Conservation (phyloP, 2,888 invertebrate genomes). For the Drosophila nr. perissopoda region DNA sequence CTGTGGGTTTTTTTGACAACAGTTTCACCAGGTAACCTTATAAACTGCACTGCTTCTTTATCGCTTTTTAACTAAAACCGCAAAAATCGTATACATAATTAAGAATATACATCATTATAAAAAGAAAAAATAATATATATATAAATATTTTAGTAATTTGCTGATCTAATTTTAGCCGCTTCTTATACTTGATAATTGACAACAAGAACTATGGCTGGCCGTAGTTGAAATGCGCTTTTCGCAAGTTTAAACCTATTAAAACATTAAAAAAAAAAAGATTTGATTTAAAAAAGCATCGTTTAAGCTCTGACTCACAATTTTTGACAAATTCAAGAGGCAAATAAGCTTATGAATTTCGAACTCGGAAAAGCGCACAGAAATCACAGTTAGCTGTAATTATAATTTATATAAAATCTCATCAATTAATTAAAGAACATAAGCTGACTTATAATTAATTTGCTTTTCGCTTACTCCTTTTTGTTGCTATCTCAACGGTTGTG, state of each 20-base stretch:
- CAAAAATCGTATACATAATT: constrained; percentile 43
- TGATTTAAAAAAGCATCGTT: neutral
- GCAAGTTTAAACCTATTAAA: neutral
- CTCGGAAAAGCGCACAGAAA: constrained; percentile 45
- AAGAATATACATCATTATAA: constrained; percentile 25
- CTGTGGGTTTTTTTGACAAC: constrained; percentile 88
- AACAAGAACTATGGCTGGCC: constrained; percentile 21
- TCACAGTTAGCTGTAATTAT: constrained; percentile 53
- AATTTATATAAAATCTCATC: constrained; percentile 55
- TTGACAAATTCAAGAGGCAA: neutral
- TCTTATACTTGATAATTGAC: constrained; percentile 12
- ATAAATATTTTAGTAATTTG: constrained; percentile 48
- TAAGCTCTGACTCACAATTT: neutral
- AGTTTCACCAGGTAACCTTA: constrained; percentile 87
- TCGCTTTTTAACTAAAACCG: constrained; percentile 73
- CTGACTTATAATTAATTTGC: constrained; percentile 68
- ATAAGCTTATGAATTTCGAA: neutral
- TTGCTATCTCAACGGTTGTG: constrained; percentile 48
- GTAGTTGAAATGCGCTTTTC: constrained; percentile 27
- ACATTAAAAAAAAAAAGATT: neutral
- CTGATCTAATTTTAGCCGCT: constrained; percentile 50
- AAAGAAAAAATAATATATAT: constrained; percentile 10
- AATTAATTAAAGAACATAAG: constrained; percentile 57
- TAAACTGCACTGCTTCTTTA: constrained; percentile 87
- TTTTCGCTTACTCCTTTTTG: constrained; percentile 52